A percentile compares a stretch with the other conserved stretches of the same genome.
These are phyloP conservation scores for Plusia festucae DNA, from an alignment of 2,888 invertebrate species.

Conservation along the genomic window DNA sequence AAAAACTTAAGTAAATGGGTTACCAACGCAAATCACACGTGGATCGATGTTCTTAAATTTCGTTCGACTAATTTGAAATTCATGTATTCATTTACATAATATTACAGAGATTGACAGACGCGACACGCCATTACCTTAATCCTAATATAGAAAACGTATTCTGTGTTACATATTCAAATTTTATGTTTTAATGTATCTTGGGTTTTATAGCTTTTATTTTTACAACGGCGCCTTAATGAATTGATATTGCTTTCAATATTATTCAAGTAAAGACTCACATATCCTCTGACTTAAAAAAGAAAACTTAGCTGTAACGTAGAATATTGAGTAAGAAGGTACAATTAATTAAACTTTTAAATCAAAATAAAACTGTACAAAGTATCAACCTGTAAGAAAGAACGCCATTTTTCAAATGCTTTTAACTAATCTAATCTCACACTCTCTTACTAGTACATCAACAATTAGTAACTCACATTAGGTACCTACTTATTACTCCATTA, in stretches of 20 bases:
- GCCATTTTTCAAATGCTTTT: too few species aligned
- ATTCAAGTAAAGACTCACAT: too few species aligned
- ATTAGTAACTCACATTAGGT: too few species aligned
- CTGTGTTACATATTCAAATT: not conserved
- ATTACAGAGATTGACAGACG: constrained; percentile 25
- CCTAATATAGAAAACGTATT: constrained; percentile 7
- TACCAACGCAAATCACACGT: constrained; percentile 3
- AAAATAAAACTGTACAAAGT: too few species aligned
- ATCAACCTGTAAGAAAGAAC: too few species aligned
- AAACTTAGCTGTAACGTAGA: too few species aligned
- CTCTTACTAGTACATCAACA: too few species aligned
- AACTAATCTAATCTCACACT: too few species aligned
- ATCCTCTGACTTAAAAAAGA: too few species aligned
- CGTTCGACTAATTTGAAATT: constrained; percentile 38
- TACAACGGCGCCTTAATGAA: not conserved
- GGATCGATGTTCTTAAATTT: constrained; percentile 36
- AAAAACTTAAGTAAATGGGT: not conserved
- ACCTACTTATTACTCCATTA: too few species aligned
- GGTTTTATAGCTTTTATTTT: constrained; percentile 4
- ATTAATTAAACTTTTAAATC: too few species aligned
- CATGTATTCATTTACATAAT: constrained; percentile 44
- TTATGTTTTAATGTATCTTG: not conserved
- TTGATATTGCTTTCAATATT: not conserved
- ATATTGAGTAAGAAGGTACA: too few species aligned
- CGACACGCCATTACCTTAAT: constrained; percentile 43